Evolutionary conservation across 1,140 invertebrate species (phyloP).

Genomic region (Halesus radiatus): DNA sequence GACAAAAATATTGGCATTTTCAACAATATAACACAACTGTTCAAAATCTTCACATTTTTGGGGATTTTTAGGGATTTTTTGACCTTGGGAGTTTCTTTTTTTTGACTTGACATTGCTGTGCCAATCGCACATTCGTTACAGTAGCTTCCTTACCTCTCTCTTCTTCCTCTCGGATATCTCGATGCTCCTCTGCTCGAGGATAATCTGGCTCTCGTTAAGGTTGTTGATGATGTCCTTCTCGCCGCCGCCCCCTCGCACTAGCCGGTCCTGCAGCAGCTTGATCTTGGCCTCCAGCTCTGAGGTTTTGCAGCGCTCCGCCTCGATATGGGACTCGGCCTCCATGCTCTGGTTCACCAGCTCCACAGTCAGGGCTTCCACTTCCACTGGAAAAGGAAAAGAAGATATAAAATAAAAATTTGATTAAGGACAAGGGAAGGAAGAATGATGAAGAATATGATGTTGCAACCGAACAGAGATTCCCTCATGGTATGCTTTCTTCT

Average conservation of each 20-base stretch:
- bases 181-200: slow-evolving; percentile 82
- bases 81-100: too few species aligned
- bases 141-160: slow-evolving; percentile 59
- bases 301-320: slow-evolving; percentile 72
- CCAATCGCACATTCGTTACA: too few species aligned
- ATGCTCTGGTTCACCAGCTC: slow-evolving; percentile 69
- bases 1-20: too few species aligned
- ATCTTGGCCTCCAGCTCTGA: slow-evolving; percentile 68
- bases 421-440: too few species aligned
- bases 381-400: slow-evolving; percentile 30
- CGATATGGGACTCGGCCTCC: slow-evolving; percentile 71
- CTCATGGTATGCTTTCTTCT: too few species aligned
- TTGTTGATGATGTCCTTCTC: slow-evolving; percentile 91
- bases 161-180: slow-evolving; percentile 90
- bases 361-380: slow-evolving; percentile 61
- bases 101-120: too few species aligned
- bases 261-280: slow-evolving; percentile 85
- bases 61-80: too few species aligned
- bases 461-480: too few species aligned
- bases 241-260: slow-evolving; percentile 80
- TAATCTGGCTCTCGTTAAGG: slow-evolving; percentile 89
- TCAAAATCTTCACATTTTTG: too few species aligned
- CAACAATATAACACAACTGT: too few species aligned
- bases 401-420: too few species aligned
- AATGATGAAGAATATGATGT: too few species aligned